Evolutionary conservation across 2,113 vertebrate genomes (phyloP).

Genomic region (Epinephelus cyanopodus): DNA sequence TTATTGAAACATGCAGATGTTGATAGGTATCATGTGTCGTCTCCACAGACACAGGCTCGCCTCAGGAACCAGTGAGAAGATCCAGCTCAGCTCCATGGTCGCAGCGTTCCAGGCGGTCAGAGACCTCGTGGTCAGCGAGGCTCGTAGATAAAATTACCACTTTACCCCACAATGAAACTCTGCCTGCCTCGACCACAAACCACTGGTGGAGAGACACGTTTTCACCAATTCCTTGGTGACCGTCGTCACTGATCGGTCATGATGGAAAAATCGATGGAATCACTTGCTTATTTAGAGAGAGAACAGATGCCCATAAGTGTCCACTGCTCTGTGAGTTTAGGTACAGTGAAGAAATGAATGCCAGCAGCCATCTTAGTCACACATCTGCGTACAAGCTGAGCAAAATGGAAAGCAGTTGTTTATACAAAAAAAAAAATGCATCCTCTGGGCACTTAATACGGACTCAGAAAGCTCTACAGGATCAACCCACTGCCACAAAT

Average conservation of each 20-base stretch:
- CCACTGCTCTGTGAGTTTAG: neutral
- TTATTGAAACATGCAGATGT: neutral
- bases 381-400: constrained; percentile 22
- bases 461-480: neutral
- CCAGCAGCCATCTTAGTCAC: constrained; percentile 33
- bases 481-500: neutral
- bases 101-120: constrained; percentile 96
- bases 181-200: neutral
- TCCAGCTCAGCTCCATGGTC: constrained; percentile 96
- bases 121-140: constrained; percentile 92
- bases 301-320: neutral
- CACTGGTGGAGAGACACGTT: neutral
- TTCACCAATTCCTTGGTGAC: neutral
- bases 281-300: constrained; percentile 18
- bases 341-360: neutral
- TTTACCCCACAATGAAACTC: neutral
- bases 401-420: neutral
- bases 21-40: neutral
- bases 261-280: neutral
- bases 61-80: constrained; percentile 94
- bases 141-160: constrained; percentile 51
- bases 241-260: neutral
- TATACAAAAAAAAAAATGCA: neutral
- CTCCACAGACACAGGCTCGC: constrained; percentile 90
- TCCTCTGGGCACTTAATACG: neutral